Evolutionary conservation across 2,888 invertebrate species (phyloP), one percentile per base, ranked within the genome.

Genomic region (Pristionchus entomophagus): DNA sequence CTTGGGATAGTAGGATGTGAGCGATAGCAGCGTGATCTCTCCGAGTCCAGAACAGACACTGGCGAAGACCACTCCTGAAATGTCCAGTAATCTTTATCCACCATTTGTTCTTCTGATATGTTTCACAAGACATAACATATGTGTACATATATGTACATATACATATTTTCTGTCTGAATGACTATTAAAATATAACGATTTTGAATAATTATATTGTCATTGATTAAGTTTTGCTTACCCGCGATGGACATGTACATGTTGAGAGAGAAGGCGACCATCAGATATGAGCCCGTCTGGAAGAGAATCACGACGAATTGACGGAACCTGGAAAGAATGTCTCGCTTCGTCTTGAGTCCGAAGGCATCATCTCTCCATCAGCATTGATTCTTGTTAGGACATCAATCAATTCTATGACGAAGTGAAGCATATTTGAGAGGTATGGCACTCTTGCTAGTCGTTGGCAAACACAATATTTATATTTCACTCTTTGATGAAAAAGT

Each of bases 1-100:
- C 96, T 95, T 96, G 89, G 96, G 95, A 93, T 95, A 97, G 90
- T 95, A 95, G 2, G 96, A 95, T 82, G 96, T 96, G 91, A 96
- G 96, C 85, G 96, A 95, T 35, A 97, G 94, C 89, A 96, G 95
- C 12, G 96, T 96, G 12, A 96, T 95, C 94, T 97, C 97, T 29
- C 97, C 97, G 59, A 97, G 94, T 51, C 97, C 97, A 59, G 96
- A 95, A 89, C 96, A 95, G 38, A 96, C 94, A 26, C 96, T 96
- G n/a, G 96, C 96, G 86, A 95, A 94, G 8, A 96, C 95, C 38
- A 97, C 96, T 59, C 95, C 95, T 93, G 89, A n/a, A 87, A 84
- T 29, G 22, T 22, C 22, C n/a, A n/a, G n/a, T n/a, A n/a, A n/a
- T n/a, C n/a, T n/a, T n/a, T n/a, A n/a, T n/a, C n/a, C n/a, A n/a